These are phyloP conservation scores for Gerosis bhagava DNA, from an alignment of 2,888 invertebrate genomes.

Conservation along the genomic window DNA sequence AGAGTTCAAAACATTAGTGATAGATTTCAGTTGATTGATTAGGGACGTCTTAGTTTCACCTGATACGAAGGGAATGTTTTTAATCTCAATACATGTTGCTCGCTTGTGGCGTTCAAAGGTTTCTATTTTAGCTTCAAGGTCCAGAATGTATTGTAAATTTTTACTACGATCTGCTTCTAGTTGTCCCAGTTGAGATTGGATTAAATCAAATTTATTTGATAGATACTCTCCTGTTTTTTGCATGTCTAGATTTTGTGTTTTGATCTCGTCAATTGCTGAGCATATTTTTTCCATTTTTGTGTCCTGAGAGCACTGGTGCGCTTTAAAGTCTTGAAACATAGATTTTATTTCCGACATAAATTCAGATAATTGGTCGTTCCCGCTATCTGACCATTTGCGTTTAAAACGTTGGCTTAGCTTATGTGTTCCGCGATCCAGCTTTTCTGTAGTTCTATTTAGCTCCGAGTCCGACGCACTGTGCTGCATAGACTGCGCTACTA, in stretches of 20 bases:
- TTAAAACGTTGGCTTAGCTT: conserved; percentile 12
- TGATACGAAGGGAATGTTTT: conserved; percentile 8
- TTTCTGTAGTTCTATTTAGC: background rate
- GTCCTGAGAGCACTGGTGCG: conserved; percentile 7
- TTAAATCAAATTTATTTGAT: conserved; percentile 4
- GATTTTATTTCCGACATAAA: conserved; percentile 16
- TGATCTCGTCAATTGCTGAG: conserved; percentile 13
- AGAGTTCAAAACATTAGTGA: background rate
- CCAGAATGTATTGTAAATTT: background rate
- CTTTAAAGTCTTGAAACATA: conserved; percentile 10
- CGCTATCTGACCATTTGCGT: conserved; percentile 7
- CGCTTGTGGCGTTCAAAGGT: background rate
- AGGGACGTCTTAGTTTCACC: background rate
- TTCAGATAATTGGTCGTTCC: conserved; percentile 8
- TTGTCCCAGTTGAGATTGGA: conserved; percentile 8
- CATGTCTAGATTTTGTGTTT: background rate
- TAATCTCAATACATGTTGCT: conserved; percentile 8
- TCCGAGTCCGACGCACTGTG: conserved; percentile 8
- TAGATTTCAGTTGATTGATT: background rate
- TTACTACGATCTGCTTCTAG: background rate
- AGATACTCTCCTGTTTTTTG: conserved; percentile 9
- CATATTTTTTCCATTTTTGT: conserved; percentile 13
- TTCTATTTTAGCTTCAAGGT: background rate
- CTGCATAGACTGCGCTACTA: conserved; percentile 1
- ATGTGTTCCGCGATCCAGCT: background rate